Percentiles rank a stretch among this genome's conserved stretches.
phyloP scores from a whole-genome alignment of 2,113 vertebrate genomes.

The Dissostichus mawsoni region DNA sequence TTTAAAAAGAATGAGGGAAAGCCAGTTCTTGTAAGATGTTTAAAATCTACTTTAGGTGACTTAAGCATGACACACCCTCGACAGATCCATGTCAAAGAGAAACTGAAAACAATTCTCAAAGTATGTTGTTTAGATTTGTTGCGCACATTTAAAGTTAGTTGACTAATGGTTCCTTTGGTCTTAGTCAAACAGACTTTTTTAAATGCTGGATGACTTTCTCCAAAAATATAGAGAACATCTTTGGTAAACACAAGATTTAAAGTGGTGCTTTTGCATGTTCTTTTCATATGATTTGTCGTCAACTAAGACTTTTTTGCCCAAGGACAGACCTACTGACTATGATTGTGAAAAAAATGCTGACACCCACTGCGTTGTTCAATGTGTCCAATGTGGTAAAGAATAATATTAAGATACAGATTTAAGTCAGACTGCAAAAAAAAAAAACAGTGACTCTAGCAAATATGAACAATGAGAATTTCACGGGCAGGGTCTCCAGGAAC shows the following conservation, averaged over 20 bases:
- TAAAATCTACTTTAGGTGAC: constrained; percentile 7
- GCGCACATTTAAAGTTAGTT: no score
- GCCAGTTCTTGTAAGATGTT: neutral
- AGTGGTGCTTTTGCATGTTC: no score
- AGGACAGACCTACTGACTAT: neutral
- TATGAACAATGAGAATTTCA: constrained; percentile 45
- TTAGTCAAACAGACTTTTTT: no score
- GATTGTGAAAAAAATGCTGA: neutral
- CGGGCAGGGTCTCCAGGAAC: constrained; percentile 25
- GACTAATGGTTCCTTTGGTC: no score
- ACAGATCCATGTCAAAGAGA: constrained; percentile 18
- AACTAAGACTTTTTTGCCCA: no score
- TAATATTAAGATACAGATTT: neutral
- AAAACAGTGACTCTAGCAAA: neutral
- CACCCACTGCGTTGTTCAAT: neutral
- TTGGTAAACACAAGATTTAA: neutral
- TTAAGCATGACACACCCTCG: constrained; percentile 8
- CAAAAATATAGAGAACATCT: no score
- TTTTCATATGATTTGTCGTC: no score
- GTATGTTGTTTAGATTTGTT: constrained; percentile 24
- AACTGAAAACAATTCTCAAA: constrained; percentile 3
- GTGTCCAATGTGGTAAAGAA: neutral
- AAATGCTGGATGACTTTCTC: no score
- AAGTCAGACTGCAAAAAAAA: no score
- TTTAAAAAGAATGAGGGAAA: constrained; percentile 16